Evolutionary conservation across 2,888 invertebrate species (phyloP), one percentile per base, ranked within the genome.

Genomic region (Halictus ligatus): DNA sequence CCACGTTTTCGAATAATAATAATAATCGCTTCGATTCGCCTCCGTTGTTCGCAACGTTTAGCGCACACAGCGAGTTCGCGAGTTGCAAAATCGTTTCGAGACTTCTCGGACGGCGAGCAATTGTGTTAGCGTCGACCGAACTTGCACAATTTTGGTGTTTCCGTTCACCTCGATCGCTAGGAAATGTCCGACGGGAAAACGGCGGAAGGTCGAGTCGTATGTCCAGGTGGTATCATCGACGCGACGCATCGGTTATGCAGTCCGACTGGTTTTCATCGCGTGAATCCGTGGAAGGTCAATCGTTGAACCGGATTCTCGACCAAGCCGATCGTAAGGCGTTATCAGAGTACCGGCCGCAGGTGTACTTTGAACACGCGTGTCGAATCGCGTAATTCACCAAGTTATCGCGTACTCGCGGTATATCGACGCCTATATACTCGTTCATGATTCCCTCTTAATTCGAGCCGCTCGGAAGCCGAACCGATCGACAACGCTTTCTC

Each of bases 221-320:
- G 75, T 81, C 64, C 73, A 80, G 67, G 25, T 79, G 71, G 6
- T 60, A 67, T 40, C 35, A 60, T 80, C 69, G 78, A 84, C 40
- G 25, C 25, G 60, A 60, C 54, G 35, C 46, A 78, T 81, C 46
- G 75, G 54, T 88, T 81, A 80, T 80, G 43, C 67, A 78, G 81
- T 67, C 35, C 72, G 75, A 54, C 12, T 50, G 78, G 76, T 79
- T 64, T 64, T 76, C 60, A 69, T n/a, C 13, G 60, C 25, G 60
- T n/a, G 60, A 60, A 72, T 74, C 67, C 35, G 50, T 40, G 75
- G 58, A 64, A 84, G 69, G 58, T 67, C 43, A 25, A 85, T 86
- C 69, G 67, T 67, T 60, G 74, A 73, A 77, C 69, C 58, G 76
- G 50, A 86, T 75, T 50, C 54, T 46, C 48, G n/a, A n/a, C n/a